A percentile compares a stretch with the other conserved stretches of the same genome.
Conservation (phyloP, 2,797 vertebrate genomes). For the Acanthurus tractus region DNA sequence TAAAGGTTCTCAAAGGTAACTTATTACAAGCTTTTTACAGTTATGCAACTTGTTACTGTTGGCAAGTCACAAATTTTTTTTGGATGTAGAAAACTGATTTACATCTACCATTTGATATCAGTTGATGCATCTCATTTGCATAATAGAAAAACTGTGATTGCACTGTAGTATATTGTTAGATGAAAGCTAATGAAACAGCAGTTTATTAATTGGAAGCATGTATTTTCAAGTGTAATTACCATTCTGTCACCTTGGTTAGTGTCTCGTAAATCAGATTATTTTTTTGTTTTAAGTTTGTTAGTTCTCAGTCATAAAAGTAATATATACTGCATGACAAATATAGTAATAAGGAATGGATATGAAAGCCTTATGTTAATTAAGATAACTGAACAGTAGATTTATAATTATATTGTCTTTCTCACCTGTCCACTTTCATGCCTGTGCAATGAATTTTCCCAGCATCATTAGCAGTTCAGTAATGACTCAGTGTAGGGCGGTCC, state of each 20-base stretch:
- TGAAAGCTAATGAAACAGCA: conserved; percentile 13
- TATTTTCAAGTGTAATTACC: too few relatives aligned
- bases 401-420: not conserved
- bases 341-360: conserved; percentile 16
- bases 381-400: conserved; percentile 6
- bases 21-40: too few relatives aligned
- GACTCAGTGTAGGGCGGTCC: not conserved
- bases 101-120: conserved; percentile 1
- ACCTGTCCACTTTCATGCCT: not conserved
- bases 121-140: not conserved
- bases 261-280: conserved; percentile 17
- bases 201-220: not conserved
- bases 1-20: too few relatives aligned
- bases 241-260: conserved; percentile 14
- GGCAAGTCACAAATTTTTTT: conserved; percentile 9
- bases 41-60: not conserved
- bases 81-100: not conserved
- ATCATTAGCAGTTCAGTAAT: not conserved
- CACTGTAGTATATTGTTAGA: conserved; percentile 19
- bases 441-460: not conserved
- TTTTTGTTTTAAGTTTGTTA: conserved; percentile 4
- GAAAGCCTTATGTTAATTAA: conserved; percentile 14
- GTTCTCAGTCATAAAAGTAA: conserved; percentile 5
- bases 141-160: not conserved
- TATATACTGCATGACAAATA: not conserved